Percentiles rank a stretch among this genome's conserved stretches.
Conservation (phyloP, 1,140 invertebrate species). For the Apis florea region DNA sequence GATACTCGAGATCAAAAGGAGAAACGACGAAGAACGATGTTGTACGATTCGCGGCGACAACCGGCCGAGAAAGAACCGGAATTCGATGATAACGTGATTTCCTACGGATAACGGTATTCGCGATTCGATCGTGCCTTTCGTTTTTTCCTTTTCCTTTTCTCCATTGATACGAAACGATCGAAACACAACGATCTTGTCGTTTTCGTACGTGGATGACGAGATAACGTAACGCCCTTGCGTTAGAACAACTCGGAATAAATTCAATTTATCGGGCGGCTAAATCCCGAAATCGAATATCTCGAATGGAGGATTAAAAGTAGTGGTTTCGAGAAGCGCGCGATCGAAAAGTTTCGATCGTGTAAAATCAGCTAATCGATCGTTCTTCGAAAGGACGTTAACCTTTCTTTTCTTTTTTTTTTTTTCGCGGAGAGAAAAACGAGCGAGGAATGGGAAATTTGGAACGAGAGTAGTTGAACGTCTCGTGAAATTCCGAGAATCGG, state of each 20-base stretch:
- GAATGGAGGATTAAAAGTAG: neutral
- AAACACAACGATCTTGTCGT: neutral
- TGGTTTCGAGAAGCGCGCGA: too few species aligned
- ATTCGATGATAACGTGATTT: neutral
- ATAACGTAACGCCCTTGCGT: conserved; percentile 19
- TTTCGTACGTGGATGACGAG: neutral
- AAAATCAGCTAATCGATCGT: neutral
- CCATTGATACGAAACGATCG: neutral
- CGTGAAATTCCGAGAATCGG: neutral
- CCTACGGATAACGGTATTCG: too few species aligned
- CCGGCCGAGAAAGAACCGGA: neutral
- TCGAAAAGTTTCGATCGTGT: conserved; percentile 10
- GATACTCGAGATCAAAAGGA: neutral
- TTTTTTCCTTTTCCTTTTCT: too few species aligned
- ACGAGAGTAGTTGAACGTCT: neutral
- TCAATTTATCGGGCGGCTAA: conserved; percentile 37
- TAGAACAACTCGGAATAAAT: conserved; percentile 23
- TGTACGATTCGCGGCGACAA: neutral
- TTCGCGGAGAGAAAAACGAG: neutral
- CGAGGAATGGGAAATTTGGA: neutral
- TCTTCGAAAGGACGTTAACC: neutral
- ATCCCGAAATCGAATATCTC: conserved; percentile 49
- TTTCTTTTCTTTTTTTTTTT: too few species aligned
- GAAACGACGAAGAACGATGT: neutral
- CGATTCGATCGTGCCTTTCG: neutral